Conservation (phyloP, 2,888 invertebrate genomes). For the Tipula unca region DNA sequence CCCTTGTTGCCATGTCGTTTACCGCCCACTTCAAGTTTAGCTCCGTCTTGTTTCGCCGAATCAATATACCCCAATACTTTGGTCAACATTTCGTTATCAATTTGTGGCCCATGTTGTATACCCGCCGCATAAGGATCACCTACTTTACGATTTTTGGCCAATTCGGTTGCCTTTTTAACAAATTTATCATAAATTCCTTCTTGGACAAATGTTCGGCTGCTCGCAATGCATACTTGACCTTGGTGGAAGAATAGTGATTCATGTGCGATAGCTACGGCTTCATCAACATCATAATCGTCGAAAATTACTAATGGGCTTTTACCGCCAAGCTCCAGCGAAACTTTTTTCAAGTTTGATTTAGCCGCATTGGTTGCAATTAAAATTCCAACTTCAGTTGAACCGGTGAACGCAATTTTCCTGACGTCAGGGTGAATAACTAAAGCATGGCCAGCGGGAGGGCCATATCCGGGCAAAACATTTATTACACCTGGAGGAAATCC, state of each 20-base stretch:
- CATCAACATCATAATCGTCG: constrained; percentile 63
- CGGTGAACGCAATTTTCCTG: constrained; percentile 70
- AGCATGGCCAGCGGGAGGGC: constrained; percentile 65
- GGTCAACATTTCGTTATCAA: constrained; percentile 63
- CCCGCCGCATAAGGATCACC: constrained; percentile 69
- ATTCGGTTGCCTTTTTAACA: constrained; percentile 60
- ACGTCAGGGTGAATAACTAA: constrained; percentile 59
- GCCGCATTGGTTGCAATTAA: constrained; percentile 53
- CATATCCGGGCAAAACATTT: constrained; percentile 65
- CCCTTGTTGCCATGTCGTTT: constrained; percentile 57
- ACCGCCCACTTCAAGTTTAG: constrained; percentile 69
- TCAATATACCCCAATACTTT: constrained; percentile 69
- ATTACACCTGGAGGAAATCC: constrained; percentile 74
- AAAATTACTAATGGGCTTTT: constrained; percentile 82
- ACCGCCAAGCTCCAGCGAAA: constrained; percentile 80
- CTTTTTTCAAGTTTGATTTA: constrained; percentile 68
- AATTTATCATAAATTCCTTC: constrained; percentile 80
- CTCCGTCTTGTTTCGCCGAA: constrained; percentile 70
- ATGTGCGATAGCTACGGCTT: constrained; percentile 55
- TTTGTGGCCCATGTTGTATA: constrained; percentile 74
- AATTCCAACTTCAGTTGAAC: constrained; percentile 53
- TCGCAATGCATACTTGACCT: constrained; percentile 77
- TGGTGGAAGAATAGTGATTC: constrained; percentile 63
- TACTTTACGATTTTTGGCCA: constrained; percentile 62
- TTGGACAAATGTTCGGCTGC: constrained; percentile 82